phyloP scores from a whole-genome alignment of 2,113 vertebrate species.

The Chinchilla lanigera region DNA sequence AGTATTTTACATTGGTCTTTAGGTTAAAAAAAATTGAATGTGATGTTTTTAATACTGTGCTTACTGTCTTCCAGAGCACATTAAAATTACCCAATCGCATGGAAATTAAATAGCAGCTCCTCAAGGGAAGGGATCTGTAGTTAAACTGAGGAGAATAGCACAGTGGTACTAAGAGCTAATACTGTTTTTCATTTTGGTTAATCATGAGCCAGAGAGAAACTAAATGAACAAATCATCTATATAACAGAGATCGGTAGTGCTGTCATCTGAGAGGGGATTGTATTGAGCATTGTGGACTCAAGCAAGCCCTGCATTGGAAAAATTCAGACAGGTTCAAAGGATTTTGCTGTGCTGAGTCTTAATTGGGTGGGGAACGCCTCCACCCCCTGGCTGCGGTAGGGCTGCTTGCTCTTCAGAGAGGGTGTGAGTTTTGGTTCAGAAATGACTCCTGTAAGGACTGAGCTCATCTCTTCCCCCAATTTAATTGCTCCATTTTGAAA shows the following conservation, averaged over 20 bases:
- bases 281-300: not conserved
- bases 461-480: not conserved
- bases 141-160: not conserved
- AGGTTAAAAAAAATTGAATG: not conserved
- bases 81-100: not conserved
- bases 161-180: not conserved
- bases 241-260: not conserved
- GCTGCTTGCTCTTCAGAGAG: not conserved
- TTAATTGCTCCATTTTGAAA: not conserved
- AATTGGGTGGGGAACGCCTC: not conserved
- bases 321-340: not conserved
- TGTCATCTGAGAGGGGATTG: not conserved
- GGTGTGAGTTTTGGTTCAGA: not conserved
- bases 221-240: not conserved
- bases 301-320: not conserved
- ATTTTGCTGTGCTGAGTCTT: not conserved
- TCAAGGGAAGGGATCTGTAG: not conserved
- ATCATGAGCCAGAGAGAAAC: not conserved
- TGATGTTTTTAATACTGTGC: not conserved
- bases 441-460: not conserved
- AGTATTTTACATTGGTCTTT: constrained; percentile 8
- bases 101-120: not conserved
- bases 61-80: not conserved
- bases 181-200: constrained; percentile 11
- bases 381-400: fast-evolving